Conservation (phyloP, 2,888 invertebrate genomes). For the Drosophila subsilvestris region DNA sequence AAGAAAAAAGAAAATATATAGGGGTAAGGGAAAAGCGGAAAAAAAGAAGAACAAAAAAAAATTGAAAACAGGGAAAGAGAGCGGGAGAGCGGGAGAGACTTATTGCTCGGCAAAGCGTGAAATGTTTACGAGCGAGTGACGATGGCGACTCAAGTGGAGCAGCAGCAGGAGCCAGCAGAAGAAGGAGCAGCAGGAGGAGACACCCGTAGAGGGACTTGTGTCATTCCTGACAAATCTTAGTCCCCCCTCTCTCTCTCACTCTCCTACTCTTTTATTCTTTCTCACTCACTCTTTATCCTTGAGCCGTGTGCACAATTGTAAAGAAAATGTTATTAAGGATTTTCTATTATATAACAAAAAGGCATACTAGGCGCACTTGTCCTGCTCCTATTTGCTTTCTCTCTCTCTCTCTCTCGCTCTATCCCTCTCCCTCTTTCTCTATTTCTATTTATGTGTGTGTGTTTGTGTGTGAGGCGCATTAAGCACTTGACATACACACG, state of each 20-base stretch:
- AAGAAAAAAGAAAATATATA: slow-evolving; percentile 15
- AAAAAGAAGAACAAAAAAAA: slow-evolving; percentile 18
- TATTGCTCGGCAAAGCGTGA: slow-evolving; percentile 79
- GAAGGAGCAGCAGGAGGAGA: neutral
- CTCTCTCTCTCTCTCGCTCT: slow-evolving; percentile 1
- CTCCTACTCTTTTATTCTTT: slow-evolving; percentile 24
- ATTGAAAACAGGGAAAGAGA: slow-evolving; percentile 10
- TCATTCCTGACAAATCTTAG: slow-evolving; percentile 56
- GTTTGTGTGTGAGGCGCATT: slow-evolving; percentile 53
- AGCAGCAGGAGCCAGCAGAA: slow-evolving; percentile 10
- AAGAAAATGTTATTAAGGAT: slow-evolving; percentile 82
- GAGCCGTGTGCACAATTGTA: slow-evolving; percentile 62
- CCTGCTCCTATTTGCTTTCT: neutral
- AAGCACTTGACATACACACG: slow-evolving; percentile 68
- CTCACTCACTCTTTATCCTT: neutral
- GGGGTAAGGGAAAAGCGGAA: slow-evolving; percentile 3
- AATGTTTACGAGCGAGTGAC: slow-evolving; percentile 80
- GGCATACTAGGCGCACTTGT: slow-evolving; percentile 59
- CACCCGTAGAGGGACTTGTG: slow-evolving; percentile 65
- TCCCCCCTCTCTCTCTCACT: slow-evolving; percentile 4
- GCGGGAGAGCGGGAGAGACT: slow-evolving; percentile 44
- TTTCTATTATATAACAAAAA: slow-evolving; percentile 80
- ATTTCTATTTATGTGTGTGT: neutral
- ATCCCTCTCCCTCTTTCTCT: neutral
- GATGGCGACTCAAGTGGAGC: slow-evolving; percentile 58